phyloP scores from a whole-genome alignment of 2,113 vertebrate species.

The Zosterops japonicus region DNA sequence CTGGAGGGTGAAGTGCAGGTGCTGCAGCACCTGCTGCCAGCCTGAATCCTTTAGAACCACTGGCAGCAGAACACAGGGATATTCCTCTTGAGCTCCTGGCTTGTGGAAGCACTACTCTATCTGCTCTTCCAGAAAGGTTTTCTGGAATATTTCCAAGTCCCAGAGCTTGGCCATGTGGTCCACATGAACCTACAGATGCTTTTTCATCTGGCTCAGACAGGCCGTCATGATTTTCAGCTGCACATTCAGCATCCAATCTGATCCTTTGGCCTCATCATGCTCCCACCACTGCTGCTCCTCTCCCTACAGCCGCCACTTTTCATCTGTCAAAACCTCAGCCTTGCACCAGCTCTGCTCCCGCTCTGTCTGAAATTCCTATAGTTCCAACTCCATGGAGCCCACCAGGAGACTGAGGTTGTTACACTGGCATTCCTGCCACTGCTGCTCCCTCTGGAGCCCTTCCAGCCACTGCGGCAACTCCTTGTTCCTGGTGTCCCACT shows the following conservation, averaged over 20 bases:
- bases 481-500: background rate
- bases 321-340: background rate
- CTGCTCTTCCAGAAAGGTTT: background rate
- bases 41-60: background rate
- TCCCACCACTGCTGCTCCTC: background rate
- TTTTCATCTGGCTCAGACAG: background rate
- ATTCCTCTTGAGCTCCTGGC: background rate
- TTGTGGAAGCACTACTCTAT: rapidly evolving
- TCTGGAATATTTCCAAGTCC: background rate
- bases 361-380: background rate
- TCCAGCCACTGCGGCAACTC: background rate
- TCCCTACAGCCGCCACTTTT: background rate
- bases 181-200: rapidly evolving
- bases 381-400: background rate
- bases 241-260: background rate
- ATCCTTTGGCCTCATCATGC: too few species aligned
- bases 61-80: background rate
- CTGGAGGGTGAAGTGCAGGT: background rate
- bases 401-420: background rate
- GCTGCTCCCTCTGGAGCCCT: background rate
- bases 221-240: background rate
- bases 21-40: background rate
- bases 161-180: rapidly evolving
- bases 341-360: rapidly evolving
- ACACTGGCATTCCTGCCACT: background rate